These are phyloP conservation scores for Camelus dromedarius DNA, from an alignment of 2,113 vertebrate genomes.

Conservation along the genomic window DNA sequence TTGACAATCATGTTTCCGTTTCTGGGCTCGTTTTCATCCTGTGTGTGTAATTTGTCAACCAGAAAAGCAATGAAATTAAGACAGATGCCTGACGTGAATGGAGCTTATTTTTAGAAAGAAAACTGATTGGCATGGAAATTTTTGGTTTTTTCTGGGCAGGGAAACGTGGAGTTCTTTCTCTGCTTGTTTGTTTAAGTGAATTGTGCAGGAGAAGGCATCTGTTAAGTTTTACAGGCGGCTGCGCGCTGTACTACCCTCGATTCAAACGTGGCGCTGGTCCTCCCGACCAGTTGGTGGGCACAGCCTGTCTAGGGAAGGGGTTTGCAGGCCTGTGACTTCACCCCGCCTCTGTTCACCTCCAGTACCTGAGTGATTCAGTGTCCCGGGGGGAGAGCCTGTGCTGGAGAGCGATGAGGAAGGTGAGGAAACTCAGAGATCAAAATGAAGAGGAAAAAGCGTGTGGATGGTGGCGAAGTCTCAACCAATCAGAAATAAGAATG, in stretches of 20 bases:
- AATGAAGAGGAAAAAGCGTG: fast-evolving
- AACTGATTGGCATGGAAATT: slow-evolving; percentile 75
- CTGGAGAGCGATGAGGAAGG: not conserved
- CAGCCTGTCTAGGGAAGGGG: fast-evolving
- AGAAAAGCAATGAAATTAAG: slow-evolving; percentile 77
- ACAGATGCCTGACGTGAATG: slow-evolving; percentile 76
- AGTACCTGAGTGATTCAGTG: fast-evolving
- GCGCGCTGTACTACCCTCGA: not conserved
- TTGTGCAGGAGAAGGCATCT: slow-evolving; percentile 28
- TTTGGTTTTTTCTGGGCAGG: slow-evolving; percentile 59
- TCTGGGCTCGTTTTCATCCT: slow-evolving; percentile 64
- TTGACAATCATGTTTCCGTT: slow-evolving; percentile 60
- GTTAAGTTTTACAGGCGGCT: not conserved
- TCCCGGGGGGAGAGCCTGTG: fast-evolving
- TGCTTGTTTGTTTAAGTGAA: slow-evolving; percentile 43
- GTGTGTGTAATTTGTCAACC: slow-evolving; percentile 69
- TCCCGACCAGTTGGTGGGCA: not conserved
- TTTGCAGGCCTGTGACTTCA: not conserved
- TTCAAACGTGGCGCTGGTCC: not conserved
- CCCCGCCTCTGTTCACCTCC: fast-evolving
- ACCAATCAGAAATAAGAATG: fast-evolving
- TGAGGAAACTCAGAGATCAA: too few species aligned
- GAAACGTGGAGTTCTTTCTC: slow-evolving; percentile 50
- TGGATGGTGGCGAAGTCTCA: fast-evolving
- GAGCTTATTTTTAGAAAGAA: slow-evolving; percentile 81